phyloP scores from a whole-genome alignment of 2,113 vertebrate genomes.

The Tretioscincus oriximinensis region DNA sequence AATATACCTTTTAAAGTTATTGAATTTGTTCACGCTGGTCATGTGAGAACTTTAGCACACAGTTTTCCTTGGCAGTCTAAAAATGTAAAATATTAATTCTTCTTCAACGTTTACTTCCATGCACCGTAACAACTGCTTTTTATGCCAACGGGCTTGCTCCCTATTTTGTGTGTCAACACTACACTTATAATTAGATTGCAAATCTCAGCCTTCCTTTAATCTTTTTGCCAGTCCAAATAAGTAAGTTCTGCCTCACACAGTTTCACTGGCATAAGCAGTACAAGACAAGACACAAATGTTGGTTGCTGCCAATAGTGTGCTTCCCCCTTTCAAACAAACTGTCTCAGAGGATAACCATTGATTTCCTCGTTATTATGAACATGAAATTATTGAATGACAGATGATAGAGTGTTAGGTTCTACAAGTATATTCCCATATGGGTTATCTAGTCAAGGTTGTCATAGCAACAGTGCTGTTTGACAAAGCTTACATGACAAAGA shows the following conservation, averaged over 20 bases:
- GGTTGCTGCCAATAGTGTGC: constrained; percentile 19
- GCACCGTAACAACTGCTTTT: constrained; percentile 45
- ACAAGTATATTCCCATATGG: constrained; percentile 81
- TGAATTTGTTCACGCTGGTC: constrained; percentile 61
- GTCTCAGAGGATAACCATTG: constrained; percentile 81
- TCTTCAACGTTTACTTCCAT: constrained; percentile 55
- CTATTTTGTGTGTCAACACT: constrained; percentile 46
- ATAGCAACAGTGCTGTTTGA: constrained; percentile 82
- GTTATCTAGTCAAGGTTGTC: constrained; percentile 76
- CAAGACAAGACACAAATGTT: constrained; percentile 45
- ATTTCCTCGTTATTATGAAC: constrained; percentile 91
- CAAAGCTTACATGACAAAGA: constrained; percentile 79
- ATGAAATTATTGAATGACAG: constrained; percentile 89
- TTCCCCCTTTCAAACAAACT: constrained; percentile 67
- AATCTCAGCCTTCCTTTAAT: constrained; percentile 47
- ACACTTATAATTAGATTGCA: constrained; percentile 55
- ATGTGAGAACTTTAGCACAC: constrained; percentile 48
- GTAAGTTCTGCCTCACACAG: constrained; percentile 35
- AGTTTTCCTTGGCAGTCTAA: constrained; percentile 56
- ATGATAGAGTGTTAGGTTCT: constrained; percentile 86
- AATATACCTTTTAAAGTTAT: constrained; percentile 61
- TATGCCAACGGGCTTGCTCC: constrained; percentile 52
- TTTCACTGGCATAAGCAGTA: neutral
- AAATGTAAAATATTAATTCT: constrained; percentile 60
- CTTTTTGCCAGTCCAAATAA: constrained; percentile 21